Evolutionary conservation across 2,113 vertebrate genomes (phyloP).

Genomic region (Callionymus lyra): DNA sequence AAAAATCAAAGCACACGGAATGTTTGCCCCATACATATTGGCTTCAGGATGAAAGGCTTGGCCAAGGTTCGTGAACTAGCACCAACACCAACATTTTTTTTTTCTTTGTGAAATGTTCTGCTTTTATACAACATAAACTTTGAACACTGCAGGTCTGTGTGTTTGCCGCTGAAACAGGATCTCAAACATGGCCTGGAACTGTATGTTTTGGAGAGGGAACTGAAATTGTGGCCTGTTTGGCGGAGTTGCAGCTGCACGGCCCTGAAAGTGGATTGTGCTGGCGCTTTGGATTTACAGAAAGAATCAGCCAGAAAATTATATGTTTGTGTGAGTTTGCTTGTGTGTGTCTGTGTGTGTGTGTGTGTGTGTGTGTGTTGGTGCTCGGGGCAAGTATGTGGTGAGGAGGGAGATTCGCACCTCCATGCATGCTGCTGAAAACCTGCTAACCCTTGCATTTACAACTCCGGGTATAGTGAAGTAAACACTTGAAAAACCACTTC

Average conservation of each 20-base stretch:
- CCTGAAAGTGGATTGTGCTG: conserved; percentile 59
- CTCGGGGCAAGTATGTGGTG: conserved; percentile 49
- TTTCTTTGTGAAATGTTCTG: conserved; percentile 42
- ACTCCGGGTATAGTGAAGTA: conserved; percentile 53
- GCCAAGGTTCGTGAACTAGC: conserved; percentile 46
- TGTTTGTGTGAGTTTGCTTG: conserved; percentile 17
- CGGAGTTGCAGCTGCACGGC: conserved; percentile 27
- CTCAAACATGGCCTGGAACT: conserved; percentile 44
- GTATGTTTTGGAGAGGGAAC: conserved; percentile 43
- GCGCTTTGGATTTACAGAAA: conserved; percentile 51
- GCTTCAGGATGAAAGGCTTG: conserved; percentile 64
- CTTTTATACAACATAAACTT: conserved; percentile 45
- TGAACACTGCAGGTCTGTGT: conserved; percentile 37
- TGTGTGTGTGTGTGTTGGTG: conserved; percentile 38
- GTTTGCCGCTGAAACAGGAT: conserved; percentile 38
- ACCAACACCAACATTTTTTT: conserved; percentile 39
- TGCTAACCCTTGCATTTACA: conserved; percentile 64
- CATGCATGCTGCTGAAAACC: conserved; percentile 52
- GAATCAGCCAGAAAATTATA: conserved; percentile 32
- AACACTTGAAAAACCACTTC: conserved; percentile 41
- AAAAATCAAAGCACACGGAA: conserved; percentile 56
- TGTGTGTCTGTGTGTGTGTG: conserved; percentile 20
- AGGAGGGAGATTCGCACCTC: conserved; percentile 56
- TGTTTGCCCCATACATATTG: conserved; percentile 59
- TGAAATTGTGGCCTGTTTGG: conserved; percentile 56